Evolutionary conservation across 2,797 vertebrate species (phyloP).

Genomic region (Anguilla anguilla): DNA sequence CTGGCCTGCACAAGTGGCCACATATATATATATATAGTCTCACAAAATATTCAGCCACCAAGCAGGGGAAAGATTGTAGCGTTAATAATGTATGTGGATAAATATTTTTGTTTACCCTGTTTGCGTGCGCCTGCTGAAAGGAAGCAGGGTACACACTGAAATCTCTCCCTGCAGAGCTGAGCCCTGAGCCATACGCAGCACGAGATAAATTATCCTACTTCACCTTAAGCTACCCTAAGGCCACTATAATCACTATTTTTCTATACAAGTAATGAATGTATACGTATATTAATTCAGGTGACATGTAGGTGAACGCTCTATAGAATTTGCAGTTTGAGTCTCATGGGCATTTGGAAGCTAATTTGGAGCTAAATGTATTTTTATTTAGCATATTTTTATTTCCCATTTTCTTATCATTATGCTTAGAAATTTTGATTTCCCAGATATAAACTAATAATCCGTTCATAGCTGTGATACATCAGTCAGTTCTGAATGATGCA

Average conservation of each 20-base stretch:
- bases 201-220: background rate
- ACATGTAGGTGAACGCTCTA: no score
- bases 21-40: background rate
- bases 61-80: background rate
- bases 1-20: no score
- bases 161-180: background rate
- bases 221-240: background rate
- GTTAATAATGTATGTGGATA: conserved; percentile 6
- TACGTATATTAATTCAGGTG: no score
- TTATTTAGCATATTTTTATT: no score
- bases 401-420: no score
- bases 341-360: no score
- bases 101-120: conserved; percentile 17
- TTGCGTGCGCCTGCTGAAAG: background rate
- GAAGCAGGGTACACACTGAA: background rate
- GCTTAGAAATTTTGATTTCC: no score
- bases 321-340: no score
- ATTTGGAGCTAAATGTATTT: no score
- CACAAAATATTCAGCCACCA: background rate
- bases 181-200: background rate
- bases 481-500: no score
- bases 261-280: background rate
- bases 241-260: background rate
- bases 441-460: no score
- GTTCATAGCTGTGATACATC: no score